These are phyloP conservation scores for Pangasius larnaudii DNA, from an alignment of 2,797 vertebrate species.

Conservation along the genomic window DNA sequence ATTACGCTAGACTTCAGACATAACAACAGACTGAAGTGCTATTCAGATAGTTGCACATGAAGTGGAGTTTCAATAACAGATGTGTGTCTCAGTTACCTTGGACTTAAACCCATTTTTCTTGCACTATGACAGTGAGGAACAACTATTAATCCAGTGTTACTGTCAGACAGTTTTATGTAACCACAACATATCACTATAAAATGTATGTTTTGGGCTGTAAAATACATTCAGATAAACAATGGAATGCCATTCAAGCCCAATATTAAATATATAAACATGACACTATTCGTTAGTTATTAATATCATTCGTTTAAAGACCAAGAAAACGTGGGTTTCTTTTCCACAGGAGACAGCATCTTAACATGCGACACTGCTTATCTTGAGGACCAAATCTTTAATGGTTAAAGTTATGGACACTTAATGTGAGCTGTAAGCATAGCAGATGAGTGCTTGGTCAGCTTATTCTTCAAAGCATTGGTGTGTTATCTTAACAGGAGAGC, in stretches of 20 bases:
- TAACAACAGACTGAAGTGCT: background rate
- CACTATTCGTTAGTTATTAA: background rate
- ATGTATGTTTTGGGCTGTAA: no score
- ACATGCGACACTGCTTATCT: background rate
- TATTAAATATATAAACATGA: background rate
- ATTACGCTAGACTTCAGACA: no score
- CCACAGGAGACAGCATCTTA: background rate
- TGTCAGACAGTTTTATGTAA: background rate
- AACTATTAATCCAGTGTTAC: background rate
- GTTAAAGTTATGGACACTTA: background rate
- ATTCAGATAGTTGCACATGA: background rate
- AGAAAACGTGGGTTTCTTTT: no score
- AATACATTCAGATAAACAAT: no score
- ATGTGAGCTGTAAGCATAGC: background rate
- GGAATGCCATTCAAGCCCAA: background rate
- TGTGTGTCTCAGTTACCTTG: background rate
- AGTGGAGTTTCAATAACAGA: background rate
- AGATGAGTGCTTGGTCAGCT: background rate
- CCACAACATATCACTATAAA: background rate
- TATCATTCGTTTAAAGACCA: no score
- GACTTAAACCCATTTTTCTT: background rate
- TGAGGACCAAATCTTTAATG: background rate
- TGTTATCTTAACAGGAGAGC: background rate
- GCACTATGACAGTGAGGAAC: no score
- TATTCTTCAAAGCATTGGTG: background rate